These are phyloP conservation scores for human (Homo sapiens) DNA, from an alignment of 2,113 vertebrate species.

Conservation along the genomic window GRCh38 chrX:51739001-51739500, in stretches of 20 bases:
- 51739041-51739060: background rate
- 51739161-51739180: background rate
- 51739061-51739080: background rate
- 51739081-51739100: background rate
- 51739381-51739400: background rate
- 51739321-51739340: background rate
- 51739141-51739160: background rate
- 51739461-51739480: background rate
- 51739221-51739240: background rate
- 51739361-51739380: background rate
- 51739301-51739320: background rate
- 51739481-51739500: constrained; percentile 16
- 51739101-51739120: background rate
- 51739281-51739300: background rate
- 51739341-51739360: background rate
- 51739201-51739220: background rate
- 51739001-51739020: background rate
- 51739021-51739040: background rate
- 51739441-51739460: background rate
- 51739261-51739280: background rate
- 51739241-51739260: constrained; percentile 5
- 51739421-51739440: background rate
- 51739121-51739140: background rate
- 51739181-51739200: background rate
- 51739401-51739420: background rate